Base-by-base conservation (phyloP, 2,113 vertebrate species). In the Caretta caretta region DNA sequence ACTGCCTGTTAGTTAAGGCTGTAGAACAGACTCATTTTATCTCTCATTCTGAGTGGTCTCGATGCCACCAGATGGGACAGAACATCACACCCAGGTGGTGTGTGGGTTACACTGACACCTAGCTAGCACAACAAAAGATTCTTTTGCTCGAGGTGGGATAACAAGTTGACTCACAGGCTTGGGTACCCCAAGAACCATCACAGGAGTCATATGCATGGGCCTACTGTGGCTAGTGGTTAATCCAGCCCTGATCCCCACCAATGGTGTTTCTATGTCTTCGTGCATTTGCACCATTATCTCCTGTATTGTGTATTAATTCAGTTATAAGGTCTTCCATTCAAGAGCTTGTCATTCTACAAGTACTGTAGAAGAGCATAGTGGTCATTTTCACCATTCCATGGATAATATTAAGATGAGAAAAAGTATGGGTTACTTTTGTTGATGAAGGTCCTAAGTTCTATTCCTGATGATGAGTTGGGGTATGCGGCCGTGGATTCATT, bases 401-500 rank as follows among this genome's bases (percentile, higher is more conserved):
- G 49, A 3, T 80, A 62, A 48, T 2, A 38, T 6, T 75, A 48
- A 69, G 53, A 31, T 0, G 0, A 75, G 57, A 46, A 84, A 80
- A 59, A 84, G 19, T 5, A 0, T n/a, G 12, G 80, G 80, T 54
- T 49, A 81, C 20, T 84, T 92, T 80, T 80, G 20, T 20, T 84
- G 17, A 5, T 75, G 31, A 75, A 80, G 59, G 25, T 56, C 59
- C 49, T 3, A 5, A 85, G 54, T 69, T 88, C 49, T 85, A 35
- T 29, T 53, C 22, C 5, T 51, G 62, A 51, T 49, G 38, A 27
- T 69, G 25, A 84, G 35, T 22, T n/a, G 49, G 81, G 35, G 48
- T 57, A 1, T 3, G 19, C 38, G 78, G 16, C 75, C 57, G 29
- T 0, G 0, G 7, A 4, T 82, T 84, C 48, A 5, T 5, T 82